Evolutionary conservation across 2,888 invertebrate species (phyloP), one percentile per base, ranked within the genome.

Genomic region (Bursaphelenchus okinawaensis): DNA sequence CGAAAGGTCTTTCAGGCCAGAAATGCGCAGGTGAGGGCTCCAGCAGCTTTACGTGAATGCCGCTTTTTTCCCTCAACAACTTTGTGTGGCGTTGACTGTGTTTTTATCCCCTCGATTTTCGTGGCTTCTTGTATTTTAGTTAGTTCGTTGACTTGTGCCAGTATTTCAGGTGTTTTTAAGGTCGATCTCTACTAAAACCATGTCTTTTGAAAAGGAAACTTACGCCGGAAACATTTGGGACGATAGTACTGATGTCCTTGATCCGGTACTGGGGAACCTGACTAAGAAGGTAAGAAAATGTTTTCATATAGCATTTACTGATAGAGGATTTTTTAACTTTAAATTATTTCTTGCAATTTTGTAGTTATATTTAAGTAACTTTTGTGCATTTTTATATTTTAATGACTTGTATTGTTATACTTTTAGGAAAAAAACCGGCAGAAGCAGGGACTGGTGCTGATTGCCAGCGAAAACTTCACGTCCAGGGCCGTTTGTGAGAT

Each of bases 381-480:
- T 56, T 20, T 7, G 7, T 52, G 28, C 2, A 50, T 7, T 16
- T 19, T 28, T 31, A 19, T 22, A 22, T n/a, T 22, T 62, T 66
- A 4, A 52, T 64, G 9, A 8, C 19, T n/a, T 71, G 9, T 71
- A 19, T 56, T 52, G 19, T 67, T 6, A 12, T 63, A 52, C 20
- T 66, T 75, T 52, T 60, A 83, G 72, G 96, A 96, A 83, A 93
- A 93, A 83, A 84, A 87, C 27, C 87, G 96, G 7, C 96, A 96
- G 85, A 84, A 85, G 65, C 86, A 87, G 73, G 92, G 95, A 0
- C 85, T 96, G 66, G 96, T 96, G 85, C 89, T 96, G 89, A 96
- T 96, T 82, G 95, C 96, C 16, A 94, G 93, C 29, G 96, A 94
- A 77, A 86, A 86, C 73, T 86, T 86, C 79, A 83, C 86, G 27